Evolutionary conservation across 2,113 vertebrate species (phyloP).

Genomic region (Centropristis striata): DNA sequence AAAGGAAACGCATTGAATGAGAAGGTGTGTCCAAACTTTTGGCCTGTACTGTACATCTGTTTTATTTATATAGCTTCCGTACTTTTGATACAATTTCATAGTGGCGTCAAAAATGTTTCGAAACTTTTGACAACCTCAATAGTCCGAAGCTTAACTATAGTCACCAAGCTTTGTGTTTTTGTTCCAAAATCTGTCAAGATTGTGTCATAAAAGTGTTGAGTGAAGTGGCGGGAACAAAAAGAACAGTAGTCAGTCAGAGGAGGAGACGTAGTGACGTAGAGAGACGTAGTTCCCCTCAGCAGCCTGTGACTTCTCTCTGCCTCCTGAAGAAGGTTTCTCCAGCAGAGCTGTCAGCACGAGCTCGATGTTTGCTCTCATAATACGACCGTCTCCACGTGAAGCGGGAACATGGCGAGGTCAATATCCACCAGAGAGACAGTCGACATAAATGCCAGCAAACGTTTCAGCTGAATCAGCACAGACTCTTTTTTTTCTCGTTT

Average conservation of each 20-base stretch:
- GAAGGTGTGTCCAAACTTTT: too few relatives aligned
- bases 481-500: constrained; percentile 1
- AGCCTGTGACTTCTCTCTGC: not conserved
- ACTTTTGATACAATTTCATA: too few relatives aligned
- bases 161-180: not conserved
- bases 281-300: constrained; percentile 9
- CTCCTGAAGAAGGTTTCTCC: constrained; percentile 21
- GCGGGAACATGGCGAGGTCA: constrained; percentile 55
- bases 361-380: constrained; percentile 59
- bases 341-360: constrained; percentile 56
- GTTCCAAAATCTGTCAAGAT: not conserved
- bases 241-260: not conserved
- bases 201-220: not conserved
- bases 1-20: too few relatives aligned
- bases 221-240: not conserved
- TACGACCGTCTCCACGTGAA: constrained; percentile 41
- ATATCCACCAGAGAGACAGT: constrained; percentile 44
- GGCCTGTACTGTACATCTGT: too few relatives aligned
- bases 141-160: not conserved
- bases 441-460: constrained; percentile 17
- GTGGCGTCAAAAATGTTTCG: too few relatives aligned
- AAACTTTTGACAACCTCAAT: not conserved
- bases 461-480: constrained; percentile 60
- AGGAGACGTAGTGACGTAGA: not conserved
- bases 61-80: too few relatives aligned